Conservation (phyloP, 2,113 vertebrate species). For the Microcebus ravelobensis region DNA sequence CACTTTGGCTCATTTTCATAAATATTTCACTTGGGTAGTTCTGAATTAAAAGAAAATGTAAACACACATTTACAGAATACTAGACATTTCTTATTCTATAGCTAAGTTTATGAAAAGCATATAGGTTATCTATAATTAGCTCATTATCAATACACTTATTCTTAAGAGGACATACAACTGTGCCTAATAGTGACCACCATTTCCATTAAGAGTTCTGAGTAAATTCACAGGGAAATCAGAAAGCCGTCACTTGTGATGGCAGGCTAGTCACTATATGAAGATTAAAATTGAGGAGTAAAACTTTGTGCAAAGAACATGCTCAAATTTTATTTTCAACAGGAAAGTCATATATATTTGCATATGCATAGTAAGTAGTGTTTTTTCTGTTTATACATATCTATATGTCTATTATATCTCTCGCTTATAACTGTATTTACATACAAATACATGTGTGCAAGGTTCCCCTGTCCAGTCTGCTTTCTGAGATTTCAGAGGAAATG, state of each 20-base stretch:
- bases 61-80: background rate
- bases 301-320: background rate
- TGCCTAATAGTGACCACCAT: background rate
- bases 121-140: background rate
- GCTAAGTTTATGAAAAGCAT: background rate
- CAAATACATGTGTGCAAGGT: background rate
- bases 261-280: background rate
- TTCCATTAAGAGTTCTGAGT: background rate
- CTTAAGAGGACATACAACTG: background rate
- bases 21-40: background rate
- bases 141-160: background rate
- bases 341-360: background rate
- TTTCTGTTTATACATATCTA: background rate
- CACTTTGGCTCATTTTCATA: background rate
- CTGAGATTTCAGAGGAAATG: background rate
- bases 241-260: background rate
- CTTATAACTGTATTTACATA: background rate
- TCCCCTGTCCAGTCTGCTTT: background rate
- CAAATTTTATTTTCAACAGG: background rate
- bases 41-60: background rate
- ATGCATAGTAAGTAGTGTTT: background rate
- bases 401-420: background rate
- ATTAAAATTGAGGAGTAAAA: background rate
- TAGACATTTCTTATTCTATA: background rate
- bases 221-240: background rate